These are phyloP conservation scores for Nipponia nippon DNA, from an alignment of 2,113 vertebrate species.

Conservation along the genomic window DNA sequence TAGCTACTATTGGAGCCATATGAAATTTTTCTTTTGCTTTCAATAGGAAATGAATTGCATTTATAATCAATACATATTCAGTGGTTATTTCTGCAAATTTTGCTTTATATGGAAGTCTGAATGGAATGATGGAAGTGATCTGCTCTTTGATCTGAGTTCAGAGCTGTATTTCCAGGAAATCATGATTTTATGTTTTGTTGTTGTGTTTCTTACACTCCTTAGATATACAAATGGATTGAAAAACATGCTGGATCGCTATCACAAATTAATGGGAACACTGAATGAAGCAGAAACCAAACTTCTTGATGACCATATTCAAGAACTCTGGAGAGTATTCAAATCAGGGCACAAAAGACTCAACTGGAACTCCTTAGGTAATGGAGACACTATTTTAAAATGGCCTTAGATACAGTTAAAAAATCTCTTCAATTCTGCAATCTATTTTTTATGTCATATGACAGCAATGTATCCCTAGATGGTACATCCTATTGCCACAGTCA, in stretches of 20 bases:
- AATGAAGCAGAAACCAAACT: constrained; percentile 77
- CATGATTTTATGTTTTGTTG: neutral
- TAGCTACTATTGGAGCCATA: neutral
- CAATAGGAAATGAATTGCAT: neutral
- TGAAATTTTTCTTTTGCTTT: neutral
- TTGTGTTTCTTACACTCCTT: neutral
- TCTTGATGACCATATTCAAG: constrained; percentile 75
- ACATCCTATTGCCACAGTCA: neutral
- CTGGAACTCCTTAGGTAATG: constrained; percentile 86
- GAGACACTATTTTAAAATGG: neutral
- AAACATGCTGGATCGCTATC: constrained; percentile 73
- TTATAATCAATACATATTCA: neutral
- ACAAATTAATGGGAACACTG: constrained; percentile 74
- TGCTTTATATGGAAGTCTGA: neutral
- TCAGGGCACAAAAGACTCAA: constrained; percentile 82
- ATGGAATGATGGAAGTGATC: neutral
- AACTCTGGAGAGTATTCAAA: constrained; percentile 70
- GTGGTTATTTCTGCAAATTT: neutral
- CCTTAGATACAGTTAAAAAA: neutral
- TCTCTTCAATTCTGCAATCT: neutral
- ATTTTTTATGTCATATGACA: neutral
- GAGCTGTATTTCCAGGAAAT: neutral
- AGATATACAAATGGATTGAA: constrained; percentile 78
- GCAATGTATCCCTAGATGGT: neutral
- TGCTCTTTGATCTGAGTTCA: neutral